Percentiles rank a stretch among this genome's conserved stretches.
Evolutionary conservation across 30 jellyfish, hydroid and myxozoan species (phyloP).

Genomic region (Chironex yamaguchii): DNA sequence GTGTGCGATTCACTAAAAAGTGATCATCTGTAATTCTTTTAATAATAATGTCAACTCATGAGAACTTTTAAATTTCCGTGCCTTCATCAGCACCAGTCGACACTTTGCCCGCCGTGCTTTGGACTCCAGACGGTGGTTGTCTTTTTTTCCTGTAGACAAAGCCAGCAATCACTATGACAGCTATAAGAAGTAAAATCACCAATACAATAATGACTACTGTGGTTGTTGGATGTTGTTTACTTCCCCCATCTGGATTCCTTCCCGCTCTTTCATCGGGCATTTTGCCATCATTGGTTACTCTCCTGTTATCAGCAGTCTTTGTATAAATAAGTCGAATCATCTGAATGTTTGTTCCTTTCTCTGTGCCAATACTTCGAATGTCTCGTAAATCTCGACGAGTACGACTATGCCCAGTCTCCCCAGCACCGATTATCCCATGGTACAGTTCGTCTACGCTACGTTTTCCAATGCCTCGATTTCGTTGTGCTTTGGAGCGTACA

Average conservation of each 20-base stretch:
- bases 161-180: conserved; percentile 45
- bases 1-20: no score
- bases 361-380: conserved; percentile 66
- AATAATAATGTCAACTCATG: no score
- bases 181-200: conserved; percentile 44
- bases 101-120: conserved; percentile 61
- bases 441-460: conserved; percentile 49
- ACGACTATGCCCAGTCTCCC: conserved; percentile 55
- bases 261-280: conserved; percentile 53
- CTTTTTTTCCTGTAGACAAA: conserved; percentile 63
- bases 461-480: conserved; percentile 79
- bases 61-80: conserved; percentile 70
- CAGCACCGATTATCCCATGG: conserved; percentile 4
- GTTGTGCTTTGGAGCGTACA: conserved; percentile 75
- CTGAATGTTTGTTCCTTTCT: conserved; percentile 87
- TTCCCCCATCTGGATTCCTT: conserved; percentile 1
- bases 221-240: conserved; percentile 31
- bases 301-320: neutral
- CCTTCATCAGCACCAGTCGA: conserved; percentile 84
- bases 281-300: conserved; percentile 18
- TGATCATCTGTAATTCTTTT: no score
- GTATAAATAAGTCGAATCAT: conserved; percentile 64
- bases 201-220: conserved; percentile 59
- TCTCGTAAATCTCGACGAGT: conserved; percentile 60
- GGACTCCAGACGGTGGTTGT: conserved; percentile 47